Conservation (phyloP, 2,797 vertebrate species). For the Oreonectes daqikongensis region DNA sequence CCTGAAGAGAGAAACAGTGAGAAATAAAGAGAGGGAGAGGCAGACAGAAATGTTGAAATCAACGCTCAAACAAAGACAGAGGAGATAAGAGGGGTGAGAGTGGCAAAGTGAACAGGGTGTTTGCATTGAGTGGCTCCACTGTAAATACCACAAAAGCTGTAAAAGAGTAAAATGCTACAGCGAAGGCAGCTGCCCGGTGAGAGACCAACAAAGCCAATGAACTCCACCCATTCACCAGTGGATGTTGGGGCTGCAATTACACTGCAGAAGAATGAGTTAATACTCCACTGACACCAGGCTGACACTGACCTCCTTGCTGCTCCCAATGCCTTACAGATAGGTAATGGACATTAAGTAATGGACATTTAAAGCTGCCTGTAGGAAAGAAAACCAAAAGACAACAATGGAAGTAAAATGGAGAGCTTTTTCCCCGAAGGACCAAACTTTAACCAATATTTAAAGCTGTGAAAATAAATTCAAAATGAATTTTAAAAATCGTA, state of each 20-base stretch:
- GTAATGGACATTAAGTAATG: slow-evolving; percentile 14
- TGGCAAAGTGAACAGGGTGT: slow-evolving; percentile 46
- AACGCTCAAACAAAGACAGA: slow-evolving; percentile 31
- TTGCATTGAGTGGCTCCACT: slow-evolving; percentile 63
- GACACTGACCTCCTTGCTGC: slow-evolving; percentile 3
- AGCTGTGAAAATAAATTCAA: no score
- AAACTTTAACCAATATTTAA: background rate
- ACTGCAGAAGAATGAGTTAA: slow-evolving; percentile 39
- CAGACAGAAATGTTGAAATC: slow-evolving; percentile 53
- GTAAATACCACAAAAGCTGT: slow-evolving; percentile 65
- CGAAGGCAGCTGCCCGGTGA: slow-evolving; percentile 40
- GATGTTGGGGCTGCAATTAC: slow-evolving; percentile 39
- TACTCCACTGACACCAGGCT: slow-evolving; percentile 46
- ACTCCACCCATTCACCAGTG: slow-evolving; percentile 43
- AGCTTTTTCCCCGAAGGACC: no score
- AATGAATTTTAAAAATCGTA: no score
- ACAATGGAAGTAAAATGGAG: background rate
- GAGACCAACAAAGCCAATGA: slow-evolving; percentile 52
- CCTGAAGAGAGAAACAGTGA: slow-evolving; percentile 15
- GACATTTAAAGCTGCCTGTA: background rate
- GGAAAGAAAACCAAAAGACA: background rate
- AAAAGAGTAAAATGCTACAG: slow-evolving; percentile 56
- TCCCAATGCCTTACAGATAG: background rate
- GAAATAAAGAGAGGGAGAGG: slow-evolving; percentile 25
- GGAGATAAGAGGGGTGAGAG: slow-evolving; percentile 54